Evolutionary conservation across 2,888 invertebrate species (phyloP).

Genomic region (Lumbricus terrestris): DNA sequence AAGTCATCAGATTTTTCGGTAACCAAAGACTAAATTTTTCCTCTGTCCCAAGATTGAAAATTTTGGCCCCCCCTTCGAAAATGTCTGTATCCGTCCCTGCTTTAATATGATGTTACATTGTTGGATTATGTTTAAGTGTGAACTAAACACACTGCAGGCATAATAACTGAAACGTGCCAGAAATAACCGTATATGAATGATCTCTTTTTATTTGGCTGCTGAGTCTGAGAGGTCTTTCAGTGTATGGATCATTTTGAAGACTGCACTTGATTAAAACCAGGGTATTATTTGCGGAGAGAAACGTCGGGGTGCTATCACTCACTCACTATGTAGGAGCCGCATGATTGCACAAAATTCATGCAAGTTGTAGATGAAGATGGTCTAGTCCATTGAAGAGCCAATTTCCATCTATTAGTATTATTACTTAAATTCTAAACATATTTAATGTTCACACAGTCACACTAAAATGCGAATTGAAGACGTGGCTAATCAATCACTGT

Average conservation of each 20-base stretch:
- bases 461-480: too few relatives aligned
- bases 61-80: too few relatives aligned
- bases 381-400: background rate
- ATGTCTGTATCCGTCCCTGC: too few relatives aligned
- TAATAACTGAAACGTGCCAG: background rate
- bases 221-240: background rate
- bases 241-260: background rate
- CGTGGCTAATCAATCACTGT: too few relatives aligned
- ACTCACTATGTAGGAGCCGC: background rate
- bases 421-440: too few relatives aligned
- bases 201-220: background rate
- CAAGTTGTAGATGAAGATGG: background rate
- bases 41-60: too few relatives aligned
- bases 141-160: background rate
- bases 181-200: background rate
- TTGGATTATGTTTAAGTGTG: background rate
- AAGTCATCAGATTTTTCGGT: too few relatives aligned
- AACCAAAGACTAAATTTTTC: too few relatives aligned
- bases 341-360: background rate
- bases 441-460: too few relatives aligned
- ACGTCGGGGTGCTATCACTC: background rate
- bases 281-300: background rate
- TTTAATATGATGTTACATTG: too few relatives aligned
- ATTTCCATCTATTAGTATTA: background rate
- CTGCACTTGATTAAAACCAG: background rate